Conservation (phyloP, 2,888 invertebrate species). For the Acholoe squamosa region DNA sequence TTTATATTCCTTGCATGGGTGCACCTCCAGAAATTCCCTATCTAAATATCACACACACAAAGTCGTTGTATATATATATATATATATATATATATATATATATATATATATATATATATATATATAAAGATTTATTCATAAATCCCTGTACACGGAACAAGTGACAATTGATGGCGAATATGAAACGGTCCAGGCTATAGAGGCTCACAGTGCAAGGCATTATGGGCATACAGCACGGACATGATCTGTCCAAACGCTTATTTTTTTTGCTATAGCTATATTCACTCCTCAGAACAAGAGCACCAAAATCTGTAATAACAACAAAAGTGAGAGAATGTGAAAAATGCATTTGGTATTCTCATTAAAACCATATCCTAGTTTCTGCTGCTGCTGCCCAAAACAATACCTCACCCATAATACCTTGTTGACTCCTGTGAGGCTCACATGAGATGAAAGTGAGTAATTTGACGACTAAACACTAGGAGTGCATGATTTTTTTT, state of each 20-base stretch:
- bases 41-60: no score
- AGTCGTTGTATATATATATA: no score
- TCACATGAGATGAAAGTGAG: conserved; percentile 55
- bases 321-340: conserved; percentile 8
- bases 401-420: conserved; percentile 43
- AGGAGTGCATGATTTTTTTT: not conserved
- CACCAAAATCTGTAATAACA: conserved; percentile 40
- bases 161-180: conserved; percentile 54
- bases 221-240: not conserved
- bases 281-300: conserved; percentile 27
- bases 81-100: no score
- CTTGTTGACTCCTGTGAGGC: conserved; percentile 43
- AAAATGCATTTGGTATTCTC: conserved; percentile 32
- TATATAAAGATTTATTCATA: conserved; percentile 59
- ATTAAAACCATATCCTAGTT: not conserved
- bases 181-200: conserved; percentile 36
- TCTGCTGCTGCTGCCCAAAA: conserved; percentile 44
- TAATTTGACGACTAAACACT: conserved; percentile 19
- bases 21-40: no score
- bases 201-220: conserved; percentile 53
- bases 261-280: not conserved
- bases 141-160: conserved; percentile 52
- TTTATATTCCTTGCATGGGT: no score
- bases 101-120: conserved; percentile 36
- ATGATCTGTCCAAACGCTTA: not conserved